Evolutionary conservation across 2,797 vertebrate genomes (phyloP).

Genomic region (Tangara arthus): DNA sequence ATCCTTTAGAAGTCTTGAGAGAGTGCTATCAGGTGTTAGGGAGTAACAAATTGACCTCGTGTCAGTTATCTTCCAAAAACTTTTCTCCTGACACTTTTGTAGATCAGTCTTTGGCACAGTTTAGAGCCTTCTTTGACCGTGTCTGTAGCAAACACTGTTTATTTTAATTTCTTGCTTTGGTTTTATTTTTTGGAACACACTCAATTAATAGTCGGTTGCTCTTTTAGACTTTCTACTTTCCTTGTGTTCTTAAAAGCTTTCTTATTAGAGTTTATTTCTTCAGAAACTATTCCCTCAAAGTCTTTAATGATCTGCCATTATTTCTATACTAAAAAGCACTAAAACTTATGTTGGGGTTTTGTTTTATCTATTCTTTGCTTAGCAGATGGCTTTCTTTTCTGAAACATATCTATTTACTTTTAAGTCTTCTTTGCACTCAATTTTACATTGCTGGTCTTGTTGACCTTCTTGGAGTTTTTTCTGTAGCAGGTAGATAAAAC

Average conservation of each 20-base stretch:
- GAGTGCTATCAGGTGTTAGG: not conserved
- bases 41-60: not conserved
- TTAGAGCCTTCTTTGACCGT: not conserved
- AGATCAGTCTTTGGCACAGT: not conserved
- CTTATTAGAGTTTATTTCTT: not conserved
- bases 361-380: not conserved
- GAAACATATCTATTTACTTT: not conserved
- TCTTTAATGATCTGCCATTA: not conserved
- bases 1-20: not conserved
- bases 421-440: not conserved
- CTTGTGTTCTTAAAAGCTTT: not conserved
- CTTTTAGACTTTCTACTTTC: not conserved
- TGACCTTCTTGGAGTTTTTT: not conserved
- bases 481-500: not conserved
- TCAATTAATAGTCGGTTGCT: not conserved
- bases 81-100: not conserved
- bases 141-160: not conserved
- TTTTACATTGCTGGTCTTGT: not conserved
- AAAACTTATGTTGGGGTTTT: not conserved
- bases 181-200: not conserved
- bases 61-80: not conserved
- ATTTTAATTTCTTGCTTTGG: not conserved
- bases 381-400: not conserved
- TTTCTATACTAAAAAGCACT: not conserved
- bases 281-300: not conserved